Evolutionary conservation across 2,113 vertebrate genomes (phyloP).

Genomic region (Bubo scandiacus): DNA sequence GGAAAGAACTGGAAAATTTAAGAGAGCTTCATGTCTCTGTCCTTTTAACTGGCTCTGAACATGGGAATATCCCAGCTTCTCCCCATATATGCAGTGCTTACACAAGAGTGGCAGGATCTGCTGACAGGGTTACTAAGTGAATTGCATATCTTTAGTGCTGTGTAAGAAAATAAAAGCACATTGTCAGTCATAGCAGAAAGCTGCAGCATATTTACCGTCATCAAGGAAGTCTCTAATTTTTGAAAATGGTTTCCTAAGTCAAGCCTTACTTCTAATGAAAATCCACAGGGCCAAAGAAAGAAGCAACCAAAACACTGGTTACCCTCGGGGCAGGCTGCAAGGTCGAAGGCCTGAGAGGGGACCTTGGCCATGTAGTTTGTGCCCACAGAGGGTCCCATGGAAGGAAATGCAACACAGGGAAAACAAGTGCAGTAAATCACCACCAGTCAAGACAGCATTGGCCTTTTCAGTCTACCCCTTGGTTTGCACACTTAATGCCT

Average conservation of each 20-base stretch:
- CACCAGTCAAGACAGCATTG: background rate
- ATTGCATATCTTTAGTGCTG: background rate
- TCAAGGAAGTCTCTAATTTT: background rate
- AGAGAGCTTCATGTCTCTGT: background rate
- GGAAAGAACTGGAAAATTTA: background rate
- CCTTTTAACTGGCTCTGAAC: background rate
- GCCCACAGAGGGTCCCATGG: rapidly evolving
- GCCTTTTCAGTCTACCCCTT: background rate
- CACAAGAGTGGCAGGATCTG: background rate
- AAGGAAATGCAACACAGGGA: rapidly evolving
- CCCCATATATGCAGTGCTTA: rapidly evolving
- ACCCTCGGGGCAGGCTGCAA: background rate
- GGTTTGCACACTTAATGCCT: too few relatives aligned
- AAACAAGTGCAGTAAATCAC: background rate
- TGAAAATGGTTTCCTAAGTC: background rate
- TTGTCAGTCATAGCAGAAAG: background rate
- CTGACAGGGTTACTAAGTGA: background rate
- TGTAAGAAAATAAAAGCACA: background rate
- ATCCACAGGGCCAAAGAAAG: background rate
- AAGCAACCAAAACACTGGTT: background rate
- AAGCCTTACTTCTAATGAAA: background rate
- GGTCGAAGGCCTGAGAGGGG: rapidly evolving
- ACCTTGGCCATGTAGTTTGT: background rate
- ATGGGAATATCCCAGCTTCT: rapidly evolving
- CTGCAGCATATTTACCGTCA: background rate